Evolutionary conservation across 2,888 invertebrate genomes (phyloP).

Genomic region (Psylliodes chrysocephalus): DNA sequence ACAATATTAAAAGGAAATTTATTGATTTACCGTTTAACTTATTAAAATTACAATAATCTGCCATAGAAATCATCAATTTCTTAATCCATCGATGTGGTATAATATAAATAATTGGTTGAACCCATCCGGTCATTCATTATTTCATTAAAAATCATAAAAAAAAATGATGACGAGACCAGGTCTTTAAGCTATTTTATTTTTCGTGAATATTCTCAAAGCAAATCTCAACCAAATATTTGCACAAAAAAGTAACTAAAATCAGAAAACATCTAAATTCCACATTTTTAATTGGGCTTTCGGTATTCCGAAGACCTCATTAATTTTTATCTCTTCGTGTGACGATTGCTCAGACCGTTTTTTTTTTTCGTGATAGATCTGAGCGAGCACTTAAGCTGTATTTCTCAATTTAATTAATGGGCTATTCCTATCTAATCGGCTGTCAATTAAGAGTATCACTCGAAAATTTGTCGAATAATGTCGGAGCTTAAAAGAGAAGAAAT

Average conservation of each 20-base stretch:
- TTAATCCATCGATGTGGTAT: too few relatives aligned
- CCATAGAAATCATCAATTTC: too few relatives aligned
- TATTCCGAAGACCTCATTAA: constrained; percentile 57
- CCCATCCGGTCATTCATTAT: too few relatives aligned
- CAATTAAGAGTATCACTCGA: constrained; percentile 59
- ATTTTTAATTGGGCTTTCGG: constrained; percentile 56
- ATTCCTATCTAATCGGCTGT: constrained; percentile 61
- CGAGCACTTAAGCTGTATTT: constrained; percentile 44
- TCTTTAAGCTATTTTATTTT: too few relatives aligned
- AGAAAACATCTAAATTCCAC: constrained; percentile 46
- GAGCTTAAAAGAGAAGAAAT: constrained; percentile 20
- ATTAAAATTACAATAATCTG: too few relatives aligned
- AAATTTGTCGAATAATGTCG: constrained; percentile 50
- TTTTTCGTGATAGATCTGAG: constrained; percentile 33
- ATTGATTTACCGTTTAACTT: too few relatives aligned
- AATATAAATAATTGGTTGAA: too few relatives aligned
- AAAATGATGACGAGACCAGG: too few relatives aligned
- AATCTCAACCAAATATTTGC: constrained; percentile 17
- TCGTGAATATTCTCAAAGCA: not conserved
- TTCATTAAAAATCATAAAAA: too few relatives aligned
- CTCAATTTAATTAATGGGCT: constrained; percentile 55
- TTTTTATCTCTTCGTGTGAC: constrained; percentile 55
- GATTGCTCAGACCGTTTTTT: constrained; percentile 53
- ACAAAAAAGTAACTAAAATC: constrained; percentile 18
- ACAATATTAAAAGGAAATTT: too few relatives aligned